A percentile compares a stretch with the other conserved stretches of the same genome.
phyloP scores from a whole-genome alignment of 2,113 vertebrate species.

The Tenrec ecaudatus region DNA sequence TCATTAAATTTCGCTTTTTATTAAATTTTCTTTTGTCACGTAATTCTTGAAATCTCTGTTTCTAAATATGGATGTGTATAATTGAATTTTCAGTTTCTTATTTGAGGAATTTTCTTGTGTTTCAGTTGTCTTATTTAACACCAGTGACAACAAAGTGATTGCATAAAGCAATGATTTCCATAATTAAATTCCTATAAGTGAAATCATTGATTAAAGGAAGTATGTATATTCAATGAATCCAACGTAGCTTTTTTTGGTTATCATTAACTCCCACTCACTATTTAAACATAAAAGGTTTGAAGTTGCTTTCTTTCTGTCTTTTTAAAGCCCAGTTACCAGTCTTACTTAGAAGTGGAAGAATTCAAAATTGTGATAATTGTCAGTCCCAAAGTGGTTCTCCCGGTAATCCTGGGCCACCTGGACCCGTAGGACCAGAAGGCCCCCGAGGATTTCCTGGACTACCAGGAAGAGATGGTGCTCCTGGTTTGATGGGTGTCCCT shows the following conservation, averaged over 20 bases:
- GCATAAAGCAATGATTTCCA: background rate
- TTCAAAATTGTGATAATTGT: conserved; percentile 91
- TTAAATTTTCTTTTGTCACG: background rate
- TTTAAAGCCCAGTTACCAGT: conserved; percentile 91
- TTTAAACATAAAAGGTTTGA: background rate
- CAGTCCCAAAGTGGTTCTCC: conserved; percentile 89
- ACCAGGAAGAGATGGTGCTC: conserved; percentile 91
- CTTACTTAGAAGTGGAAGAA: conserved; percentile 91
- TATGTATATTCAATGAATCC: background rate
- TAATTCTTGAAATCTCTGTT: background rate
- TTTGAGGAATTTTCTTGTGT: background rate
- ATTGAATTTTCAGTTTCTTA: conserved; percentile 12
- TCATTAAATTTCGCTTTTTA: conserved; percentile 16
- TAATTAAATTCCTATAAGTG: conserved; percentile 22
- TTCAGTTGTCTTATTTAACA: background rate
- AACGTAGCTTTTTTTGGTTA: background rate
- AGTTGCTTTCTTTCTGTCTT: background rate
- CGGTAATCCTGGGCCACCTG: conserved; percentile 91
- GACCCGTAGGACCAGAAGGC: conserved; percentile 91
- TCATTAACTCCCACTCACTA: background rate
- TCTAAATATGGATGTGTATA: background rate
- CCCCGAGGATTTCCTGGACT: conserved; percentile 92
- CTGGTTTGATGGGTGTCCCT: conserved; percentile 89
- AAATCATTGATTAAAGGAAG: conserved; percentile 35
- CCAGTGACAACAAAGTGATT: background rate